Evolutionary conservation across 2,888 invertebrate genomes (phyloP).

Genomic region (Tromatobia lineatoria): DNA sequence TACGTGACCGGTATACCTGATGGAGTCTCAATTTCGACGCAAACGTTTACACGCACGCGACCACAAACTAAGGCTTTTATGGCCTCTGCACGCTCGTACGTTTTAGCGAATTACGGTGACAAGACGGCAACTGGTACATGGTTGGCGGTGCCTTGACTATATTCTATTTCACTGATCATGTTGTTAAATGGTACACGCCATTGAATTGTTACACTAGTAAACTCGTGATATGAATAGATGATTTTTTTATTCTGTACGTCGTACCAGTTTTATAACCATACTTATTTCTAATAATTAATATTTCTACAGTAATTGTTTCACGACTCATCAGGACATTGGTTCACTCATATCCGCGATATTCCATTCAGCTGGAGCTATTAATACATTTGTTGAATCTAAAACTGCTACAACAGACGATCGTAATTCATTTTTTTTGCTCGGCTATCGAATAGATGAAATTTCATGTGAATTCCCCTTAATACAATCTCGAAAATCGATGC

Average conservation of each 20-base stretch:
- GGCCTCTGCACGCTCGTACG: slow-evolving; percentile 32
- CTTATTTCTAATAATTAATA: no score
- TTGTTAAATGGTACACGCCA: slow-evolving; percentile 25
- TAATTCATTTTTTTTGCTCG: background rate
- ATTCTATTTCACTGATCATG: slow-evolving; percentile 40
- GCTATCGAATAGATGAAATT: background rate
- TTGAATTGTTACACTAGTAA: background rate
- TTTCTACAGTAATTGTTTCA: no score
- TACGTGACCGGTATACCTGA: background rate
- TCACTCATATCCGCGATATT: background rate
- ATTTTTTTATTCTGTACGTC: background rate
- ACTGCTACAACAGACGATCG: background rate
- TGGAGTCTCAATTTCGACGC: slow-evolving; percentile 50
- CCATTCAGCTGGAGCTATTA: background rate
- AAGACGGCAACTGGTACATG: slow-evolving; percentile 64
- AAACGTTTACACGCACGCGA: slow-evolving; percentile 55
- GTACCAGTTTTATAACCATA: background rate
- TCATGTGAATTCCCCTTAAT: background rate
- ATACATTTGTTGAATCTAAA: background rate
- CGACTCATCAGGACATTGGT: background rate
- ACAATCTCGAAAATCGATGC: background rate
- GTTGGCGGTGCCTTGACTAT: slow-evolving; percentile 40
- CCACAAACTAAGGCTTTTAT: slow-evolving; percentile 50
- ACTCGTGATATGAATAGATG: background rate
- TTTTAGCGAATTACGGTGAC: slow-evolving; percentile 64